Percentiles rank a stretch among this genome's conserved stretches.
These are phyloP conservation scores for Temnothorax longispinosus DNA, from an alignment of 1,140 invertebrate species.

Conservation along the genomic window DNA sequence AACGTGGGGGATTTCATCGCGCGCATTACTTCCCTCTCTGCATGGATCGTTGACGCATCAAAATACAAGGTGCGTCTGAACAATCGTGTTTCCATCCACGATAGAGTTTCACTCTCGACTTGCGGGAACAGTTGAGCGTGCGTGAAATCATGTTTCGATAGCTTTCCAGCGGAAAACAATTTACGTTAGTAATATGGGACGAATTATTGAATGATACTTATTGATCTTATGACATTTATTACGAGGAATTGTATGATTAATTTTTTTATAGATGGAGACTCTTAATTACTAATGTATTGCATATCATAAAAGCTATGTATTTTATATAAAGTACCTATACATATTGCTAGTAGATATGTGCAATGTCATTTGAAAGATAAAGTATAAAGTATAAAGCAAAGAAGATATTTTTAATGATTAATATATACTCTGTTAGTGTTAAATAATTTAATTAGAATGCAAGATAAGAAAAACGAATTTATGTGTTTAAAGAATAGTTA, in stretches of 20 bases:
- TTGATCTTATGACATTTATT: not conserved
- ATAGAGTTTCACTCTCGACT: slow-evolving; percentile 19
- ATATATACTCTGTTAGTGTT: not conserved
- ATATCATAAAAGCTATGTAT: not conserved
- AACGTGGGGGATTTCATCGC: slow-evolving; percentile 6
- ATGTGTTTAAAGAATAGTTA: not conserved
- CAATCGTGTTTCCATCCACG: not conserved
- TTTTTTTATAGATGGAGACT: not conserved
- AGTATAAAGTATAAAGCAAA: not conserved
- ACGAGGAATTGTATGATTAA: not conserved
- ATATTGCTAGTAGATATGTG: not conserved
- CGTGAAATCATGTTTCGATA: slow-evolving; percentile 20
- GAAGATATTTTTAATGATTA: not conserved
- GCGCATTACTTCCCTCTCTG: not conserved
- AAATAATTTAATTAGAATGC: not conserved
- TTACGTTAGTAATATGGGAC: not conserved
- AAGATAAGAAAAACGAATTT: not conserved
- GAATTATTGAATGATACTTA: not conserved
- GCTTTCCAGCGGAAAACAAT: not conserved
- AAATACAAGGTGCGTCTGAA: not conserved
- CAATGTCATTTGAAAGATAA: not conserved
- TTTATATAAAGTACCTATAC: not conserved
- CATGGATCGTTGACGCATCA: not conserved
- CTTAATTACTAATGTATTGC: not conserved
- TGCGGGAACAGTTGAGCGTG: not conserved